Evolutionary conservation across 2,113 vertebrate species (phyloP), one percentile per base, ranked within the genome.

Genomic region (Neolamprologus tretocephalus): DNA sequence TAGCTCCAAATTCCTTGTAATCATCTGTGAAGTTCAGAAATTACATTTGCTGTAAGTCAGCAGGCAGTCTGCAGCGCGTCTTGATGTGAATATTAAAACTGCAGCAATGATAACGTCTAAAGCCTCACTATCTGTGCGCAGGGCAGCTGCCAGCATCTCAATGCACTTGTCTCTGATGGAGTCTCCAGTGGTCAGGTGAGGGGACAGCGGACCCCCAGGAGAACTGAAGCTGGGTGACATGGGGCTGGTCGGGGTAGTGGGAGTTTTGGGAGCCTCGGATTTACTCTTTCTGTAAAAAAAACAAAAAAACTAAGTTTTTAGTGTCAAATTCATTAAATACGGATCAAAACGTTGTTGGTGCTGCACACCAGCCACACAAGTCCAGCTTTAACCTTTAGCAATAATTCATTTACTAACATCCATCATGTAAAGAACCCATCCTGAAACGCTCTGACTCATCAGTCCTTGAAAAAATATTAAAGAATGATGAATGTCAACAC

Each of bases 141-240:
- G 96, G 2, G 98, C 98, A 0, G 97, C 97, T 0, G 97, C 90
- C 88, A 99, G 93, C 98, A 99, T 97, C 96, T 98, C 98, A 1
- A 99, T 96, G 94, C 99, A 99, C 89, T 99, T 99, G 96, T 99
- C 98, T 89, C 99, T 94, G 89, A 99, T 91, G 0, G 98, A 97
- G 89, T 98, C 97, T 54, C 99, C 98, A 0, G 98, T 99, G 45
- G 97, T 92, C 6, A 98, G 97, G 87, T 96, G 97, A 54, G 98
- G 94, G 1, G 97, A 89, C 58, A 97, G 88, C 0, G 95, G 91
- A n/a, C 93, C 96, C 28, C 94, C 94, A 66, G 96, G 5, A 92
- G 95, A 35, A 94, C 94, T 93, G 53, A 97, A 97, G n/a, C 95
- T 93, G 19, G 97, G 97, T 1, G 97, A 97, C 47, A 93, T 58